Percentiles rank a stretch among this genome's conserved stretches.
These are phyloP conservation scores for Camponotus floridanus DNA, from an alignment of 1,140 invertebrate genomes.

Conservation along the genomic window DNA sequence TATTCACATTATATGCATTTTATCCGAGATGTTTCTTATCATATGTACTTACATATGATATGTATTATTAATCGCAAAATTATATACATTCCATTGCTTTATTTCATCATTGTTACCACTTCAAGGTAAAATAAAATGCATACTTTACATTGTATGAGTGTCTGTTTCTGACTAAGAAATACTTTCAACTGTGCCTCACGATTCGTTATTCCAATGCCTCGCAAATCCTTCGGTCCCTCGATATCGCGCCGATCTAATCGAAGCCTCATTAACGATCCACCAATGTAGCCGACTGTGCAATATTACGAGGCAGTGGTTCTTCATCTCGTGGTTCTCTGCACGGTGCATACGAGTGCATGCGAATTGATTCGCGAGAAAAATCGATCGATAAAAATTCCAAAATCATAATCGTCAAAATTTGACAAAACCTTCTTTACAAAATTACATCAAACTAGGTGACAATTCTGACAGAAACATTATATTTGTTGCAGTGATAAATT, in stretches of 20 bases:
- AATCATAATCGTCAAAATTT: neutral
- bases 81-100: neutral
- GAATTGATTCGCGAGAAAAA: neutral
- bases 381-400: neutral
- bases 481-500: neutral
- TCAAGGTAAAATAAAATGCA: neutral
- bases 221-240: slow-evolving; percentile 78
- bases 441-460: neutral
- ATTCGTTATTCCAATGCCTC: slow-evolving; percentile 72
- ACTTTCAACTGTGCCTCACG: slow-evolving; percentile 62
- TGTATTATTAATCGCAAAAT: neutral
- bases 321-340: slow-evolving; percentile 26
- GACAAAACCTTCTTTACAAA: neutral
- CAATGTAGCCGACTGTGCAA: slow-evolving; percentile 55
- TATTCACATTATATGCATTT: neutral
- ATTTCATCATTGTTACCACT: neutral
- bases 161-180: slow-evolving; percentile 38
- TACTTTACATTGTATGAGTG: neutral
- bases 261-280: slow-evolving; percentile 83
- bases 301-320: slow-evolving; percentile 76
- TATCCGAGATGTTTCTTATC: neutral
- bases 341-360: neutral
- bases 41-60: neutral
- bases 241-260: slow-evolving; percentile 81
- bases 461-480: neutral